Evolutionary conservation across 2,113 vertebrate species (phyloP), one percentile per base, ranked within the genome.

Genomic region (Indicator maculatus): DNA sequence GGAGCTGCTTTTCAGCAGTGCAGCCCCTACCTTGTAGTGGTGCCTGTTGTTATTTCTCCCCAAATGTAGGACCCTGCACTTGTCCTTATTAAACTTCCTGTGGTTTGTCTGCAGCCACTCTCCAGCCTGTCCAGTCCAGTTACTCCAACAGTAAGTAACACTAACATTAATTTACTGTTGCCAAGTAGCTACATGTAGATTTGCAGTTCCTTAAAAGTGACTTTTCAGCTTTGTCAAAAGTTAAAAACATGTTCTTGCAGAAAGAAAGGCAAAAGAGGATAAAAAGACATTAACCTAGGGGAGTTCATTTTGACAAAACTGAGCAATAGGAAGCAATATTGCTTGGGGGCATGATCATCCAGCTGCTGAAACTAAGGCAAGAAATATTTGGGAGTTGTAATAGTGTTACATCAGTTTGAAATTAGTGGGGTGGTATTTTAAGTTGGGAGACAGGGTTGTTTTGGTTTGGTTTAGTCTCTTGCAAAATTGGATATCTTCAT

Each of bases 161-260:
- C 7, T 36, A 36, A 36, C 36, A 36, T 36, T 36, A 89, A 88
- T 72, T 93, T 85, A 64, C 61, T 76, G 59, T 90, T 93, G 92
- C 90, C 91, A 96, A 97, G 96, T 92, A 96, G 69, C 82, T 81
- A 87, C 71, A 91, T 56, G 39, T 16, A 87, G 64, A 74, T 95
- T 95, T 97, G 78, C 53, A 85, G n/a, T 91, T 90, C 17, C 56
- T 92, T 89, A 89, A 90, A 93, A 91, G 89, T 88, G 88, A 75
- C 74, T 93, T 93, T 94, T 41, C 70, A 89, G 61, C 85, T 93
- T 83, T 91, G 52, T 95, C 90, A 93, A 88, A 88, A 97, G 83
- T 71, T 94, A 96, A 93, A 20, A 44, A 95, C 93, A 96, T 75
- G n/a, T 0, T 3, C 72, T 96, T 93, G 79, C 69, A 95, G 88